Evolutionary conservation across 2,888 invertebrate species (phyloP).

Genomic region (Falcaria lacertinaria): DNA sequence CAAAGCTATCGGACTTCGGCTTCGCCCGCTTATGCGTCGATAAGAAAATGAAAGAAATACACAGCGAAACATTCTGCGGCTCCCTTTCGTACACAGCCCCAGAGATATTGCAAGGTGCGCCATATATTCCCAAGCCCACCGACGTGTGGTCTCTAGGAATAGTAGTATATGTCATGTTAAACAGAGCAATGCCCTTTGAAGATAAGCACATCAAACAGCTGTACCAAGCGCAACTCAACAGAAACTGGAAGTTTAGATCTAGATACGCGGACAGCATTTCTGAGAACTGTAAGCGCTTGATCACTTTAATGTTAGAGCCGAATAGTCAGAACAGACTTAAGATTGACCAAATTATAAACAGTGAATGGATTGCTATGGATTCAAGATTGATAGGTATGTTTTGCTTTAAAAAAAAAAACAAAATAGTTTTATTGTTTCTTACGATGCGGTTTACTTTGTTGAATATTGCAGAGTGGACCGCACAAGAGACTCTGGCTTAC

Average conservation of each 20-base stretch:
- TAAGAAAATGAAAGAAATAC: slow-evolving; percentile 59
- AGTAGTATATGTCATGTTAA: slow-evolving; percentile 89
- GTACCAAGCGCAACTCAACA: slow-evolving; percentile 80
- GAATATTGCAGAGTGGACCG: slow-evolving; percentile 55
- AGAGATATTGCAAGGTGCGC: slow-evolving; percentile 88
- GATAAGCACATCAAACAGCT: slow-evolving; percentile 86
- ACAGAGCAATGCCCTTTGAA: slow-evolving; percentile 91
- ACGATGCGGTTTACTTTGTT: slow-evolving; percentile 2
- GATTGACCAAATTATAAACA: slow-evolving; percentile 77
- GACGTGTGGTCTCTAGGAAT: slow-evolving; percentile 91
- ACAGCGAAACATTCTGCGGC: slow-evolving; percentile 91
- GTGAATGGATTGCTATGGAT: slow-evolving; percentile 85
- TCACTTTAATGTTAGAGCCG: slow-evolving; percentile 84
- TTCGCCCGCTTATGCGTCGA: slow-evolving; percentile 81
- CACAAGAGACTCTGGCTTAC: slow-evolving; percentile 58
- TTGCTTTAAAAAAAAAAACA: background rate
- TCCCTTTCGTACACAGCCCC: slow-evolving; percentile 93
- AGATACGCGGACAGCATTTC: slow-evolving; percentile 80
- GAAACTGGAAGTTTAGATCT: slow-evolving; percentile 84
- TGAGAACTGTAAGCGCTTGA: slow-evolving; percentile 81
- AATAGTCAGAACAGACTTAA: slow-evolving; percentile 79
- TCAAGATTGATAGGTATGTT: slow-evolving; percentile 63
- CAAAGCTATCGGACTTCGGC: slow-evolving; percentile 91
- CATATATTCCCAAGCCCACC: slow-evolving; percentile 85
- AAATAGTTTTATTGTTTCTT: background rate